A percentile compares a stretch with the other conserved stretches of the same genome.
Conservation (phyloP, 2,888 invertebrate species). For the Athalia circularis region DNA sequence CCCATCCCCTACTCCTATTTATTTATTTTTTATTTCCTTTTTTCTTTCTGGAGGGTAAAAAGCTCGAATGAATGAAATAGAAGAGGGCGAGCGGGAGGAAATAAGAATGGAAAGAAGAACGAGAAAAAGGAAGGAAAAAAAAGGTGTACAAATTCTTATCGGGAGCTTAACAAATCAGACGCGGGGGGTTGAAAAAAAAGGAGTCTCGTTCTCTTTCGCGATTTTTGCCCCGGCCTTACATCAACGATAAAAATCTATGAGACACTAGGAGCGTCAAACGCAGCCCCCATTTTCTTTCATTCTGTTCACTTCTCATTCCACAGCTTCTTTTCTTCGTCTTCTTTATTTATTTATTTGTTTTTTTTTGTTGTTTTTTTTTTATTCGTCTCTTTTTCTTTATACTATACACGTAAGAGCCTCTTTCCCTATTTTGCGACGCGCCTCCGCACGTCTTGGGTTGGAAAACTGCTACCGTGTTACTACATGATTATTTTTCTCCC, state of each 20-base stretch:
- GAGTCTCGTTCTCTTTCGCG: constrained; percentile 11
- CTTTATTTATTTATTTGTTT: neutral
- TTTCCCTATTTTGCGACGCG: too few relatives aligned
- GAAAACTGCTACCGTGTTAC: neutral
- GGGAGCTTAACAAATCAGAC: constrained; percentile 25
- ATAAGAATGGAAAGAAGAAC: neutral
- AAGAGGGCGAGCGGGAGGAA: neutral
- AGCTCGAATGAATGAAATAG: neutral
- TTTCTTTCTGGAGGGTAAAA: neutral
- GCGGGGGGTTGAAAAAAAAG: neutral
- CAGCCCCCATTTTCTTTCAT: neutral
- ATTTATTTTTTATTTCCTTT: too few relatives aligned
- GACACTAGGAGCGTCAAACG: constrained; percentile 4
- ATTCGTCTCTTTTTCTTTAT: neutral
- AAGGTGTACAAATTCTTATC: constrained; percentile 30
- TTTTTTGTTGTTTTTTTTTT: neutral
- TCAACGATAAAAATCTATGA: constrained; percentile 32
- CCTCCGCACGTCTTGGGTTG: too few relatives aligned
- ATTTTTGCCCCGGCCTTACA: neutral
- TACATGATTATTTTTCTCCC: constrained; percentile 18
- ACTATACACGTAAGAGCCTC: too few relatives aligned
- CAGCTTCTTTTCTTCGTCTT: neutral
- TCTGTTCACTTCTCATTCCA: neutral
- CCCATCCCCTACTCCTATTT: neutral
- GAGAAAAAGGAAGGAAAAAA: neutral